Conservation (phyloP, 2,888 invertebrate genomes). For the Mesopsocus fuscifrons region DNA sequence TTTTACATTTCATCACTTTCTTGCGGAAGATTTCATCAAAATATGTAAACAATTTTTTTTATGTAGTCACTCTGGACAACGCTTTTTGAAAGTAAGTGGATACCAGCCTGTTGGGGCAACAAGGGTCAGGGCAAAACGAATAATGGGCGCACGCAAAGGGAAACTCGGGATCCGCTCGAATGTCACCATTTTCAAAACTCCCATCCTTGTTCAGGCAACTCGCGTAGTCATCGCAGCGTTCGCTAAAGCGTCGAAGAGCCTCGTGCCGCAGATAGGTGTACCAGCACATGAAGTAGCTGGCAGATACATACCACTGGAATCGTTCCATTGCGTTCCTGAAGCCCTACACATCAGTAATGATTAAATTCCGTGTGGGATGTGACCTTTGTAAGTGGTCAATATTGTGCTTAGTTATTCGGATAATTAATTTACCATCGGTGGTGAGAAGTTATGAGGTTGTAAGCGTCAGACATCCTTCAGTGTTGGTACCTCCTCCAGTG, state of each 20-base stretch:
- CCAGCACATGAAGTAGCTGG: constrained; percentile 48
- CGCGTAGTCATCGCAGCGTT: constrained; percentile 40
- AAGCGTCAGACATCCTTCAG: too few species aligned
- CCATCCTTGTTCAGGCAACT: constrained; percentile 30
- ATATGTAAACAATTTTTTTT: too few species aligned
- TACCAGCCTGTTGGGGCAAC: constrained; percentile 29
- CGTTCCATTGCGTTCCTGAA: constrained; percentile 26
- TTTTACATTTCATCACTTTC: too few species aligned
- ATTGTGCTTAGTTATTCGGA: too few species aligned
- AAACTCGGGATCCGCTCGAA: constrained; percentile 32
- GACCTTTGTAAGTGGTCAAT: too few species aligned
- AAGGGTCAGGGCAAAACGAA: constrained; percentile 47
- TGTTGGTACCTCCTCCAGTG: too few species aligned
- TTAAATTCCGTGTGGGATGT: background rate
- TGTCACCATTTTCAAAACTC: constrained; percentile 30
- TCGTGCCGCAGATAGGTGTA: constrained; percentile 33
- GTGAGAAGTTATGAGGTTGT: too few species aligned
- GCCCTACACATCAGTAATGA: too few species aligned
- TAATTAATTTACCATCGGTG: too few species aligned
- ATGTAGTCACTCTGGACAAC: too few species aligned
- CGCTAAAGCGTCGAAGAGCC: constrained; percentile 31
- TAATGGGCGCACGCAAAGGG: constrained; percentile 39
- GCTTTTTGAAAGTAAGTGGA: too few species aligned
- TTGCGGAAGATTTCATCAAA: too few species aligned
- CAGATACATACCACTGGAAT: constrained; percentile 40